Evolutionary conservation across 2,888 invertebrate genomes (phyloP), one percentile per base, ranked within the genome.

Genomic region (Drosophila multiciliata): DNA sequence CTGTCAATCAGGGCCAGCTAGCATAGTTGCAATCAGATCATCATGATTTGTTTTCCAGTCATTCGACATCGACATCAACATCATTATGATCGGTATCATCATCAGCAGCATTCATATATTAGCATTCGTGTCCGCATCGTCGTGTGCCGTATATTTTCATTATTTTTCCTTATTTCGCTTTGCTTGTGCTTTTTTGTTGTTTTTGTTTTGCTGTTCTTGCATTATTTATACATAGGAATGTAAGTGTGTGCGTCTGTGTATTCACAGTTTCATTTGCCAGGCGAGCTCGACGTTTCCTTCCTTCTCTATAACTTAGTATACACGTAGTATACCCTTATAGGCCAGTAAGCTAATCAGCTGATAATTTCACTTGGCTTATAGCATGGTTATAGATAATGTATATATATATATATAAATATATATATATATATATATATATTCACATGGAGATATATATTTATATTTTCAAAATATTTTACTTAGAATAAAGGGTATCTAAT

Each of bases 211-310:
- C 45, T 45, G 23, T 45, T 36, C 32, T 64, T 59, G 62, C n/a
- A 61, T 66, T 73, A 78, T 66, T 75, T 75, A 64, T 54, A 53
- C 33, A 38, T 33, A 15, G n/a, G 20, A 11, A 54, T 17, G 17
- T 20, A 26, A 15, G 8, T 15, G 20, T 20, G 20, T n/a, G 11
- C 26, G 11, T 12, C 7, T 79, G 75, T 32, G 61, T 55, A 55
- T 77, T 73, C 63, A 61, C 62, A 54, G 58, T 71, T 70, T 66
- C 66, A 55, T 66, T 78, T 72, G 78, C 53, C 61, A 61, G 40
- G 49, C 26, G 23, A 59, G 55, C 48, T 61, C 42, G 55, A 26
- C 29, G 63, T 45, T 70, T 57, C 55, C 58, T 61, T 62, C 60
- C 57, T 68, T 68, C 62, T 75, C 52, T 48, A 64, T 59, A 59